A percentile compares a stretch with the other conserved stretches of the same genome.
Evolutionary conservation across 35 echinoderm and acorn worm species (phyloP).

Genomic region (Acanthaster planci): DNA sequence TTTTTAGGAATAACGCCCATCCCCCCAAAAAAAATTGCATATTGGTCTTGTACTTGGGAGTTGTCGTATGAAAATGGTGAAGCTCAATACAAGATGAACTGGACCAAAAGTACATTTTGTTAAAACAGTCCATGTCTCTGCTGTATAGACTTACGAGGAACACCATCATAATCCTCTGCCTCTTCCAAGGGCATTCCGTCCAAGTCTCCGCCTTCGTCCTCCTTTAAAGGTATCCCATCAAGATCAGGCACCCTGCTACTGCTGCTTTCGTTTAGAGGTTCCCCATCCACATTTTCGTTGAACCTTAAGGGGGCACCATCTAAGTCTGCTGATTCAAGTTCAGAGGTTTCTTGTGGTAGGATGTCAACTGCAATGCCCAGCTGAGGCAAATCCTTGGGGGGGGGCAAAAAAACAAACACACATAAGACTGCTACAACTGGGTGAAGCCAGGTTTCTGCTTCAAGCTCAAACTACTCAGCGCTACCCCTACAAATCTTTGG

Average conservation of each 20-base stretch:
- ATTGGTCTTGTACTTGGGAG: too few species aligned
- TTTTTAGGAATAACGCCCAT: too few species aligned
- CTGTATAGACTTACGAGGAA: constrained; percentile 65
- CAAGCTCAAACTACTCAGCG: too few species aligned
- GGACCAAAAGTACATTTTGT: background rate
- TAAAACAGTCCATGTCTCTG: too few species aligned
- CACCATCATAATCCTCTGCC: constrained; percentile 75
- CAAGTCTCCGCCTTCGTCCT: constrained; percentile 47
- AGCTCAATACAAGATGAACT: too few species aligned
- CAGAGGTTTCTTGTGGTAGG: background rate
- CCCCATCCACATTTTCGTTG: constrained; percentile 22
- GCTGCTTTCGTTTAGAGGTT: background rate
- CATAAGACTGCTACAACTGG: too few species aligned
- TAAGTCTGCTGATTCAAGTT: background rate
- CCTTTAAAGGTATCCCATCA: constrained; percentile 60
- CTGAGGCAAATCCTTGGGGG: background rate
- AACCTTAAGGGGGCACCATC: constrained; percentile 1
- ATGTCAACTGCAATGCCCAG: background rate
- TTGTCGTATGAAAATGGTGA: too few species aligned
- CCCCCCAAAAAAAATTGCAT: too few species aligned
- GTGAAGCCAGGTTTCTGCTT: too few species aligned
- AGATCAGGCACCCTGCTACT: constrained; percentile 52
- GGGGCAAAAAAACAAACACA: background rate
- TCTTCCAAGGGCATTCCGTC: constrained; percentile 75
- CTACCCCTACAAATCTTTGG: too few species aligned